Conservation (phyloP, 37 sponge, comb jelly and placozoan genomes). For the Oscarella lobularis region DNA sequence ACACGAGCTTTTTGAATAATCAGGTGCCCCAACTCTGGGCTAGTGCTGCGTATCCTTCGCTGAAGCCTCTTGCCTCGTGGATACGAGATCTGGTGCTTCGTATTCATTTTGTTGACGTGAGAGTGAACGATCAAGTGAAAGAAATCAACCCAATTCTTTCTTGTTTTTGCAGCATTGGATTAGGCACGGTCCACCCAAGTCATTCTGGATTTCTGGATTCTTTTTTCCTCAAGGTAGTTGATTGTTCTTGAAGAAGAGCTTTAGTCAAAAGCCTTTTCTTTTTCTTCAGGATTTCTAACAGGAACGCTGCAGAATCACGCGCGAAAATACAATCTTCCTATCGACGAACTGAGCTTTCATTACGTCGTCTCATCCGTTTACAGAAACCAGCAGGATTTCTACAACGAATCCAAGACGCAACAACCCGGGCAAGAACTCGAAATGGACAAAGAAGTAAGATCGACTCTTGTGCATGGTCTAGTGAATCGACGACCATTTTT, state of each 20-base stretch:
- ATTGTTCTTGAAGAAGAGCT: too few species aligned
- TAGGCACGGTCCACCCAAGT: conserved; percentile 63
- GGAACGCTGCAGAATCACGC: conserved; percentile 97
- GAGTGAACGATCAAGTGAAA: too few species aligned
- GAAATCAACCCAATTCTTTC: too few species aligned
- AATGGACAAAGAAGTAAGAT: conserved; percentile 23
- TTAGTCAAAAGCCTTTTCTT: too few species aligned
- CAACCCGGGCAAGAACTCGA: conserved; percentile 16
- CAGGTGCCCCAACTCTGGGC: conserved; percentile 89
- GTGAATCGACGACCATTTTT: too few species aligned
- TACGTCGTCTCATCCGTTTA: conserved; percentile 40
- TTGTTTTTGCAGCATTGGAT: conserved; percentile 67
- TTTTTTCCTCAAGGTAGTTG: conserved; percentile 96
- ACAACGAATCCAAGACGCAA: conserved; percentile 19
- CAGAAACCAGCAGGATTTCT: conserved; percentile 73
- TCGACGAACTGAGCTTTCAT: conserved; percentile 88
- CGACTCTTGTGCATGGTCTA: too few species aligned
- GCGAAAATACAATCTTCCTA: conserved; percentile 89
- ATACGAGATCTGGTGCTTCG: conserved; percentile 85
- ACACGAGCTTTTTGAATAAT: conserved; percentile 83
- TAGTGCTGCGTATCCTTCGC: conserved; percentile 90
- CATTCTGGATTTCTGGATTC: conserved; percentile 99
- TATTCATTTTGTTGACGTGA: conserved; percentile 79
- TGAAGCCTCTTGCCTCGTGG: conserved; percentile 96
- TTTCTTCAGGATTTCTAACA: conserved; percentile 72